Conservation (phyloP, 2,888 invertebrate species). For the Asteroscopus sphinx region DNA sequence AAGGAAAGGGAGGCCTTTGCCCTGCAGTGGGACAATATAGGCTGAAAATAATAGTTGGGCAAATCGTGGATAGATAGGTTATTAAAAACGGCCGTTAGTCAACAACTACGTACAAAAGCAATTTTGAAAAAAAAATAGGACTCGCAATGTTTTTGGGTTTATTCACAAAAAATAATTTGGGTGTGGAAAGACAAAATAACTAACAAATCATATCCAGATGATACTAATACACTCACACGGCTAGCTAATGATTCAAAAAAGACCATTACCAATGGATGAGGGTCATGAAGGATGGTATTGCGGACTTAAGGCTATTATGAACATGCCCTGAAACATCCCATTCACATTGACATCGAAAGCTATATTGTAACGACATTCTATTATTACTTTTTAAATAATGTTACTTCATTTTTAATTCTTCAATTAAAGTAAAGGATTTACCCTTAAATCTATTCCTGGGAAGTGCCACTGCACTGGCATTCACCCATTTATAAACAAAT, state of each 20-base stretch:
- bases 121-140: background rate
- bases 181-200: slow-evolving; percentile 83
- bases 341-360: slow-evolving; percentile 65
- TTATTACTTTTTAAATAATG: slow-evolving; percentile 4
- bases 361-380: slow-evolving; percentile 57
- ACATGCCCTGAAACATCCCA: slow-evolving; percentile 73
- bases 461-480: no score
- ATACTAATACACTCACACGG: slow-evolving; percentile 78
- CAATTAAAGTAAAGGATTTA: background rate
- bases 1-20: no score
- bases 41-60: no score
- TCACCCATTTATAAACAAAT: background rate
- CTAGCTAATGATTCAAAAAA: slow-evolving; percentile 84
- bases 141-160: background rate
- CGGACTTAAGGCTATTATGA: slow-evolving; percentile 60
- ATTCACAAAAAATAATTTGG: slow-evolving; percentile 4
- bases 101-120: background rate
- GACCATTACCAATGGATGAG: slow-evolving; percentile 76
- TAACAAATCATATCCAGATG: slow-evolving; percentile 68
- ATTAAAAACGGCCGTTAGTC: no score
- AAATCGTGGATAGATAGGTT: no score
- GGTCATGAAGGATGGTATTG: slow-evolving; percentile 66
- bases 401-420: background rate
- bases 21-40: no score
- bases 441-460: no score